Evolutionary conservation across 2,888 invertebrate genomes (phyloP), one percentile per base, ranked within the genome.

Genomic region (Epiblema foenella): DNA sequence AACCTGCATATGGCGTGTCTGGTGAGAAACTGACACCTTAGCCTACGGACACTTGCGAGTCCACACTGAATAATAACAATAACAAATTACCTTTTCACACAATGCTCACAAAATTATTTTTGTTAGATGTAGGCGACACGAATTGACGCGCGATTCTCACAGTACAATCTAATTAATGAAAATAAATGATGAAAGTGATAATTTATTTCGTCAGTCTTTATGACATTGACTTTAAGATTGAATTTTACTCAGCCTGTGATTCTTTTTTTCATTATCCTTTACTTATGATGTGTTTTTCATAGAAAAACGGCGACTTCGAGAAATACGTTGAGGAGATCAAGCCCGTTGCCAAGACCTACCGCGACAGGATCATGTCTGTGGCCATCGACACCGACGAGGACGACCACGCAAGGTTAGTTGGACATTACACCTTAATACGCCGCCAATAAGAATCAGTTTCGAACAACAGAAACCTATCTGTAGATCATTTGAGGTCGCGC

Each of bases 331-430:
- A 97, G 15, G 95, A 95, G 18, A 95, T 98, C 85, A 96, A 96
- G 85, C 95, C 96, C 29, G 95, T 98, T 72, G 99, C 99, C 81
- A 97, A 97, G 93, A 95, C 95, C 79, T 98, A 97, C 96, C 97
- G 97, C 87, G 98, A 98, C 87, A 96, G 96, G 92, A 96, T 99
- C 82, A 95, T 99, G 85, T 98, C 99, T 83, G 99, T 99, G 39
- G 97, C 97, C 81, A 98, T 99, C 88, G 97, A 99, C 90, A 96
- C 98, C 62, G 98, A 98, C 84, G 97, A 98, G 85, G 97, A 98
- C 85, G 99, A 99, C 88, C 99, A 99, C 92, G 96, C 97, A 82
- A 94, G 93, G 94, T 93, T 80, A 75, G 49, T 37, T 12, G 33
- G 18, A 42, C 8, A 58, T 15, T 49, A 17, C n/a, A 46, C 29